A percentile compares a stretch with the other conserved stretches of the same genome.
Conservation (phyloP, 2,888 invertebrate species). For the Heterodera filipjevi region DNA sequence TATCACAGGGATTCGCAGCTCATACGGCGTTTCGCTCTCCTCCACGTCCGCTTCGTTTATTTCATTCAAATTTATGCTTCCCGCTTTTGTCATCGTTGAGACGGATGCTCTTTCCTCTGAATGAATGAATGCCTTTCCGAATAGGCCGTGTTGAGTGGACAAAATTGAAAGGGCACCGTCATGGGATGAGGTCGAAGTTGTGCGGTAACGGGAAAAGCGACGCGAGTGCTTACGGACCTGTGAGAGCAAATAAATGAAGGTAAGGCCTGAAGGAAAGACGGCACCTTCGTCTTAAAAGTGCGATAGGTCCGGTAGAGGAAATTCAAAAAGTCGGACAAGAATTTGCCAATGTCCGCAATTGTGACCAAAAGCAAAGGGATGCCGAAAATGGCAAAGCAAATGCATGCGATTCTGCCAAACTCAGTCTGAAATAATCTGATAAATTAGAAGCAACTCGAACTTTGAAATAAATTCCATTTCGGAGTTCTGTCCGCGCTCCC, state of each 20-base stretch:
- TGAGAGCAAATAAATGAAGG: constrained; percentile 15
- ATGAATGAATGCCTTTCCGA: not conserved
- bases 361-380: constrained; percentile 65
- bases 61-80: constrained; percentile 59
- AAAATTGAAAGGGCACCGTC: not conserved
- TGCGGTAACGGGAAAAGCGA: constrained; percentile 51
- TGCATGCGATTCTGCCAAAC: constrained; percentile 61
- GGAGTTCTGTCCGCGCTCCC: not conserved
- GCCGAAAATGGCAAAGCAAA: constrained; percentile 64
- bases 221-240: constrained; percentile 60
- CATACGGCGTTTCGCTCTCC: constrained; percentile 21
- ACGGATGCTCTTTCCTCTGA: constrained; percentile 38
- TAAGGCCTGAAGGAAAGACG: not conserved
- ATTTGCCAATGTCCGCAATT: constrained; percentile 55
- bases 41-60: constrained; percentile 48
- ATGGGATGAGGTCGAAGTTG: constrained; percentile 45
- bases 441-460: not conserved
- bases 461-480: not conserved
- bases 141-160: not conserved
- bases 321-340: constrained; percentile 63
- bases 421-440: constrained; percentile 40
- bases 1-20: constrained; percentile 48
- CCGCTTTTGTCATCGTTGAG: constrained; percentile 45
- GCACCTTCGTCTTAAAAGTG: constrained; percentile 59
- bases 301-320: constrained; percentile 61